Conservation (phyloP, 2,113 vertebrate species). For the Gymnorhina tibicen region DNA sequence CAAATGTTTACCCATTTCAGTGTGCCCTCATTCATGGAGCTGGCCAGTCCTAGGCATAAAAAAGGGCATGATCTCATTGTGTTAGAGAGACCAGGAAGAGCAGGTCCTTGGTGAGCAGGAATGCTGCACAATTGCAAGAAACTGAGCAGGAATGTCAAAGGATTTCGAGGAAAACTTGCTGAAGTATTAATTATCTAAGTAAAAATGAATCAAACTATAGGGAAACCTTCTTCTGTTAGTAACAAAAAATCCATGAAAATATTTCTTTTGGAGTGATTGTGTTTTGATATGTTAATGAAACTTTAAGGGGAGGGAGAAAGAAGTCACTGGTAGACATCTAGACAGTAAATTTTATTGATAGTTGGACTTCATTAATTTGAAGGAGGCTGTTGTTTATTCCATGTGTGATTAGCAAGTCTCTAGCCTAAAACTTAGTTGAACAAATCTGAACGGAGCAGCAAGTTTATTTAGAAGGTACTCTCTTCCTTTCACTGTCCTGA, state of each 20-base stretch:
- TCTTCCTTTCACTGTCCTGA: neutral
- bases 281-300: neutral
- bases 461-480: neutral
- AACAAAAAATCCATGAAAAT: neutral
- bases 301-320: neutral
- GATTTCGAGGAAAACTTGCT: neutral
- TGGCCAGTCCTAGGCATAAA: neutral
- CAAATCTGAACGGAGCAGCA: neutral
- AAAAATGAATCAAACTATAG: neutral
- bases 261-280: neutral
- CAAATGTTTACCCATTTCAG: neutral
- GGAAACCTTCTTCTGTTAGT: neutral
- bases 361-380: neutral
- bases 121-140: neutral
- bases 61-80: neutral
- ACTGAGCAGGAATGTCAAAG: neutral
- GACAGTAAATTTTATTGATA: neutral
- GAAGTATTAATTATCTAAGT: neutral
- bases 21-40: neutral
- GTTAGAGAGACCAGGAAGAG: neutral
- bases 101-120: neutral
- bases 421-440: neutral
- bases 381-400: neutral
- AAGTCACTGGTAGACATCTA: neutral
- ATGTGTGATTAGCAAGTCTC: neutral